Percentiles rank a stretch among this genome's conserved stretches.
These are phyloP conservation scores for Thereva nobilitata DNA, from an alignment of 2,888 invertebrate species.

Conservation along the genomic window DNA sequence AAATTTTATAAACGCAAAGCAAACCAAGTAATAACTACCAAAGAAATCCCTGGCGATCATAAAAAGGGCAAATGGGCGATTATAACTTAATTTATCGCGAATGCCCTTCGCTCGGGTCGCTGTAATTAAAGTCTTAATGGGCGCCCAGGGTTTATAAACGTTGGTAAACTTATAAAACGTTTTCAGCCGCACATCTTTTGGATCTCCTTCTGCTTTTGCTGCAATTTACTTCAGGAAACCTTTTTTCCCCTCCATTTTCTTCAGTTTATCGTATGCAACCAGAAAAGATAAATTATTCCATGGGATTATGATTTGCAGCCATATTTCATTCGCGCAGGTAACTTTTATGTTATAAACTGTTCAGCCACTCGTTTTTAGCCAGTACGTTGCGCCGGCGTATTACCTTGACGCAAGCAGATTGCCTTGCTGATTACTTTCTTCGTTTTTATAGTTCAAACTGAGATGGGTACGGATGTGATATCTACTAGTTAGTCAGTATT, in stretches of 20 bases:
- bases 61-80: conserved; percentile 35
- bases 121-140: conserved; percentile 35
- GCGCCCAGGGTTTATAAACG: conserved; percentile 20
- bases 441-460: conserved; percentile 1
- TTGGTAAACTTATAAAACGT: conserved; percentile 34
- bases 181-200: not conserved
- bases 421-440: conserved; percentile 29
- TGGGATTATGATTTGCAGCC: conserved; percentile 35
- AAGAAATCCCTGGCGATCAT: conserved; percentile 14
- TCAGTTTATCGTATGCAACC: conserved; percentile 26
- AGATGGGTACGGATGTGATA: too few species aligned
- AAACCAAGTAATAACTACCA: not conserved
- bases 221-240: conserved; percentile 30
- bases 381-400: conserved; percentile 15
- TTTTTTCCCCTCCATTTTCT: conserved; percentile 24
- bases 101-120: conserved; percentile 32
- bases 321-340: conserved; percentile 28
- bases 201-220: conserved; percentile 24
- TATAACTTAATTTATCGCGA: conserved; percentile 36
- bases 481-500: too few species aligned
- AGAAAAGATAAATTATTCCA: conserved; percentile 32
- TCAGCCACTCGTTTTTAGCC: conserved; percentile 28
- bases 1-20: too few species aligned
- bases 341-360: conserved; percentile 15
- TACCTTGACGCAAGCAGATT: conserved; percentile 29